These are phyloP conservation scores for Alligator sinensis DNA, from an alignment of 2,113 vertebrate species.

Conservation along the genomic window DNA sequence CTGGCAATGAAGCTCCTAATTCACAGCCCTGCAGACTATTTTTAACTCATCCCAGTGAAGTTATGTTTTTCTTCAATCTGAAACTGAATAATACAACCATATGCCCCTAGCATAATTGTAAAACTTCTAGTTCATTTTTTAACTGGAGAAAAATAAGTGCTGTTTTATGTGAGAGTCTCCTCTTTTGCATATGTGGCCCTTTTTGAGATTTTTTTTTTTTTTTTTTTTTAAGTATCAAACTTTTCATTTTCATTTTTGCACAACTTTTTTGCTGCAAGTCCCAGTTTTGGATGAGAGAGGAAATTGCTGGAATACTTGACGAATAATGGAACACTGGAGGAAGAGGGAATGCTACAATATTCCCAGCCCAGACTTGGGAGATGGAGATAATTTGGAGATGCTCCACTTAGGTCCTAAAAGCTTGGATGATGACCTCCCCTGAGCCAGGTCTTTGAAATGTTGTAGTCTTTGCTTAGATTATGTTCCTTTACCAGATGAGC, in stretches of 20 bases:
- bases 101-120: no score
- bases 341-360: neutral
- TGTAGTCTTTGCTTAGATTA: neutral
- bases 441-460: conserved; percentile 14
- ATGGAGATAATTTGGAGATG: neutral
- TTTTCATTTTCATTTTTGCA: neutral
- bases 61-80: no score
- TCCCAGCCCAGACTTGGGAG: neutral
- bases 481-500: neutral
- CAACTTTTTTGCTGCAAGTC: neutral
- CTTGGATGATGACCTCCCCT: neutral
- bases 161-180: neutral
- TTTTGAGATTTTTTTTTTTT: neutral
- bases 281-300: neutral
- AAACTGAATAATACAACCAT: no score
- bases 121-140: no score
- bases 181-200: neutral
- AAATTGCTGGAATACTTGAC: neutral
- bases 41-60: no score
- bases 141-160: no score
- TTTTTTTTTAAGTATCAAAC: neutral
- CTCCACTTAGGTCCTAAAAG: neutral
- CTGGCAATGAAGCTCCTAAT: no score
- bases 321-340: neutral
- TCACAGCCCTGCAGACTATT: no score